These are phyloP conservation scores for Lanius collurio DNA, from an alignment of 2,113 vertebrate genomes.

Conservation along the genomic window DNA sequence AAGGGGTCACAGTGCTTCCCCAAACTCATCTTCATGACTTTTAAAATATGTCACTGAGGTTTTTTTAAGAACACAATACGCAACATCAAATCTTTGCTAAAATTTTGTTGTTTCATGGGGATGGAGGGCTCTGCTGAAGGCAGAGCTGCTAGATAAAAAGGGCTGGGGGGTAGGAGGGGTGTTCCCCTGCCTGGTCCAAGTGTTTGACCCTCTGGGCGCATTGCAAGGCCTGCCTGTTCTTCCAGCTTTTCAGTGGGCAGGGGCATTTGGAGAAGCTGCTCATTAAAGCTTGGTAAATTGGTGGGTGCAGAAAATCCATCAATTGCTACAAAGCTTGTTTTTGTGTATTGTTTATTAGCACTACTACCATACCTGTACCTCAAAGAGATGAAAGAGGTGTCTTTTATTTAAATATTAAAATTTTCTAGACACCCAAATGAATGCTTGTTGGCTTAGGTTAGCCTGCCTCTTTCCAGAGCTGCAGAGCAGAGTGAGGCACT, in stretches of 20 bases:
- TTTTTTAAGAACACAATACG: background rate
- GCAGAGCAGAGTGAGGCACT: background rate
- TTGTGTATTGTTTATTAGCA: background rate
- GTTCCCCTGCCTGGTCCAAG: background rate
- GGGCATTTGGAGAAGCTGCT: background rate
- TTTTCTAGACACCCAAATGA: background rate
- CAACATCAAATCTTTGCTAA: background rate
- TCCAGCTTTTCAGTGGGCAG: background rate
- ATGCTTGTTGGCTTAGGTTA: background rate
- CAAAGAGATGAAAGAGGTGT: background rate
- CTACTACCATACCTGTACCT: background rate
- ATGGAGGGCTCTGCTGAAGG: background rate
- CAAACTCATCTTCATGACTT: background rate
- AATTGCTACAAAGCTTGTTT: background rate
- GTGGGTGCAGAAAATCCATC: background rate
- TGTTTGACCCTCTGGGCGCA: background rate
- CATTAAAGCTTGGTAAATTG: background rate
- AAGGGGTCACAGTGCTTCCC: background rate
- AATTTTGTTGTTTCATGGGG: background rate
- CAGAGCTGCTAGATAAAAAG: background rate
- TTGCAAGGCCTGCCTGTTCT: background rate
- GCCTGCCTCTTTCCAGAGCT: background rate
- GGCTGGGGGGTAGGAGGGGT: background rate
- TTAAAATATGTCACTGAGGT: background rate
- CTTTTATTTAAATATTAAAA: background rate